Conservation (phyloP, 2,888 invertebrate genomes). For the Aphidius colemani region DNA sequence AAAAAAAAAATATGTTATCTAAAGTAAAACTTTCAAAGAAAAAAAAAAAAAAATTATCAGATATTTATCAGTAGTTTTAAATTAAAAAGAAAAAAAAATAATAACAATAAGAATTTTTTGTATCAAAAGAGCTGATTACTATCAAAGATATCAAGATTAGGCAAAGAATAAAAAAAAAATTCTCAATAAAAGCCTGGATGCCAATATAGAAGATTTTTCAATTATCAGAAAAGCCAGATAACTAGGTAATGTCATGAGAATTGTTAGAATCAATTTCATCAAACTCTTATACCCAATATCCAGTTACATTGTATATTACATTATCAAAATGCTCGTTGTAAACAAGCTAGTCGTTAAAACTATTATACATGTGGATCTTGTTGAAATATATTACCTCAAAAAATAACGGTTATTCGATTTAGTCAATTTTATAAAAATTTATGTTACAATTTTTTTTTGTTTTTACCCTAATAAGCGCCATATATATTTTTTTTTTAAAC, state of each 20-base stretch:
- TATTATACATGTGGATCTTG: constrained; percentile 22
- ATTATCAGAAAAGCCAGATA: constrained; percentile 16
- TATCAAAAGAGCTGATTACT: no score
- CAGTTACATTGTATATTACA: constrained; percentile 8
- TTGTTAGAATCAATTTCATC: not conserved
- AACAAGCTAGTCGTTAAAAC: constrained; percentile 16
- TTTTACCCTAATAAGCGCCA: no score
- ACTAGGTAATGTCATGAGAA: constrained; percentile 7
- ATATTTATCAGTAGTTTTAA: not conserved
- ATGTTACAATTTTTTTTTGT: not conserved
- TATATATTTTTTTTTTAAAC: no score
- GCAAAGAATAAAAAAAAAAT: constrained; percentile 1
- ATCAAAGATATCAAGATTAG: no score
- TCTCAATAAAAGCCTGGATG: constrained; percentile 8
- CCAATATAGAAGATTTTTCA: constrained; percentile 7
- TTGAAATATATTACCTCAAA: constrained; percentile 23
- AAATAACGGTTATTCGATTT: no score
- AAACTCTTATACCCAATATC: not conserved
- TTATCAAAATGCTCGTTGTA: not conserved
- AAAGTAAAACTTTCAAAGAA: not conserved
- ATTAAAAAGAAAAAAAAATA: not conserved
- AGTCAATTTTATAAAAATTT: not conserved
- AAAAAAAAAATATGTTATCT: constrained; percentile 2
- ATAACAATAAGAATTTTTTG: no score
- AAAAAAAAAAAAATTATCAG: not conserved